Percentiles rank a stretch among this genome's conserved stretches.
phyloP scores from a whole-genome alignment of 1,140 invertebrate species.

The Dendroctonus valens region DNA sequence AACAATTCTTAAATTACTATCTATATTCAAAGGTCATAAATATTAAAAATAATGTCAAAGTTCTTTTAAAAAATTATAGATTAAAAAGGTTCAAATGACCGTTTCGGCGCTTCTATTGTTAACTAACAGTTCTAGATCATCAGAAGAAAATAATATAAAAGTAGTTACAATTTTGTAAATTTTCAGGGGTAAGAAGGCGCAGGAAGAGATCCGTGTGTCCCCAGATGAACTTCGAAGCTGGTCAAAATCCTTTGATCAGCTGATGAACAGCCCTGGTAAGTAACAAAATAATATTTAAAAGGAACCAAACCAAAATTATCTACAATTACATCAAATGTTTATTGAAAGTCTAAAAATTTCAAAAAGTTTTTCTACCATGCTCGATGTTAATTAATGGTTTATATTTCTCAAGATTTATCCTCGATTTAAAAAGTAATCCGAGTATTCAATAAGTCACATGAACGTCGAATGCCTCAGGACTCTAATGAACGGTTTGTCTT shows the following conservation, averaged over 20 bases:
- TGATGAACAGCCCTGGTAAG: conserved; percentile 86
- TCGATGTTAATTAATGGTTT: too few relatives aligned
- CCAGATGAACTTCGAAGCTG: conserved; percentile 91
- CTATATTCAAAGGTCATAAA: too few relatives aligned
- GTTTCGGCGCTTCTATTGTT: too few relatives aligned
- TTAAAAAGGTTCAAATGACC: not conserved
- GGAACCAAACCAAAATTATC: not conserved
- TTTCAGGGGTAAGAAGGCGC: not conserved
- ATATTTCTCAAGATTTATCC: too few relatives aligned
- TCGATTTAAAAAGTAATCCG: not conserved
- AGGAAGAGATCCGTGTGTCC: conserved; percentile 42
- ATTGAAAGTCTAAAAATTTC: too few relatives aligned
- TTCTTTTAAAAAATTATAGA: conserved; percentile 1
- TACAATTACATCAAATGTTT: not conserved
- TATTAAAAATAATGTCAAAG: too few relatives aligned
- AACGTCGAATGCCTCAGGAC: conserved; percentile 22
- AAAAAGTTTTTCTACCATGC: too few relatives aligned
- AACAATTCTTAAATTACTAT: too few relatives aligned
- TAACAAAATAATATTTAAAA: not conserved
- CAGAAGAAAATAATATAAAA: not conserved
- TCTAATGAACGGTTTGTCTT: not conserved
- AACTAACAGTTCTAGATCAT: too few relatives aligned
- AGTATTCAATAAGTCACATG: not conserved
- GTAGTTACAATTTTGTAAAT: not conserved
- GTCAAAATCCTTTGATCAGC: conserved; percentile 93